Base-by-base conservation (phyloP, 2,113 vertebrate species). In the Opisthocomus hoazin region DNA sequence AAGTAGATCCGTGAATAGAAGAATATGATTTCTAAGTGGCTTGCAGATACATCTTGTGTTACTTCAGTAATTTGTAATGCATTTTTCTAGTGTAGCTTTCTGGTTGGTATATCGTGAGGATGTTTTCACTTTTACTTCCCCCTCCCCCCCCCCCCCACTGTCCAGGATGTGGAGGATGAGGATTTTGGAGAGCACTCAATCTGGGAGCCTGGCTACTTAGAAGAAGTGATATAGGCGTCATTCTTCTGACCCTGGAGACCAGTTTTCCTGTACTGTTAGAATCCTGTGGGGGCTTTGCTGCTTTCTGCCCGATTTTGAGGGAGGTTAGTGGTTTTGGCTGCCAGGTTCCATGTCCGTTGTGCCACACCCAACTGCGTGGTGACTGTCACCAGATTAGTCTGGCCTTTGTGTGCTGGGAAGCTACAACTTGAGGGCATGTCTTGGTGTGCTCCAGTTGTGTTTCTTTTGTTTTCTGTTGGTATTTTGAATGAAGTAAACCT, bases 391-490 rank as follows among this genome's bases (percentile, higher is more conserved):
- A 7, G n/a, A 23, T 57, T 34, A 2, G 21, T 19, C 34, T 60
- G 79, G 56, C 39, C 61, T 91, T 84, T 68, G 71, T 48, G 58
- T 23, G 50, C 77, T 54, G 64, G 30, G n/a, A 29, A 70, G 20
- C 4, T 50, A n/a, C 74, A 77, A 7, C 43, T 70, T 45, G 41
- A 94, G 69, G 69, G 37, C 46, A 18, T 15, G 41, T 17, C 36
- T 91, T 53, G 30, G 3, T 39, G 14, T 81, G 68, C 64, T 56
- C 7, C 12, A 58, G 43, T 78, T 56, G 5, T 4, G 4, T 81
- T 86, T 86, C 74, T 91, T 68, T 94, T 94, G 41, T 91, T 87
- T 94, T 46, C 68, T 77, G 53, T 46, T 90, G 58, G 32, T 82
- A 51, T 89, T 92, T 95, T 88, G 83, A 58, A 74, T 69, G 21